Conservation (phyloP, 2,113 vertebrate species). For the Vulpes ferrilata region DNA sequence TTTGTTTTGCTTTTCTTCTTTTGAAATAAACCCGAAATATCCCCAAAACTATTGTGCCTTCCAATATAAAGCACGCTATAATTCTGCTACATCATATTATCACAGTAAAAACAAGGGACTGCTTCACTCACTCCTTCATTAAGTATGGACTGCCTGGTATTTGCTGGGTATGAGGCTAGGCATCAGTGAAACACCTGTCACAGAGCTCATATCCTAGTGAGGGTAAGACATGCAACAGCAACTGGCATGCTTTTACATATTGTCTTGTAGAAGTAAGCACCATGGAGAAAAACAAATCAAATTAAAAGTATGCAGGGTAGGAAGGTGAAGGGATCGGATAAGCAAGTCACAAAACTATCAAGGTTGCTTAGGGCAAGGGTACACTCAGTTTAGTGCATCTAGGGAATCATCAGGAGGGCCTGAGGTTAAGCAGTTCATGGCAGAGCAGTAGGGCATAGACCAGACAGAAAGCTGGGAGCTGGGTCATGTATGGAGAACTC, state of each 20-base stretch:
- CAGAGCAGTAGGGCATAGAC: neutral
- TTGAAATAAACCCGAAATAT: neutral
- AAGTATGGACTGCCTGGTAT: neutral
- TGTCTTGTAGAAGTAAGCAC: neutral
- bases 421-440: neutral
- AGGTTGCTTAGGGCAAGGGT: neutral
- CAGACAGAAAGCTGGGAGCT: neutral
- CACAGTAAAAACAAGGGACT: conserved; percentile 60
- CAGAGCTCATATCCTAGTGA: neutral
- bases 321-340: neutral
- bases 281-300: neutral
- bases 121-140: neutral
- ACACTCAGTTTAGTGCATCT: neutral
- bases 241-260: neutral
- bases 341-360: neutral
- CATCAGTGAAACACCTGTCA: neutral
- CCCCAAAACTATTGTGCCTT: conserved; percentile 29
- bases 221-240: neutral
- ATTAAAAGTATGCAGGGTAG: neutral
- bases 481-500: neutral
- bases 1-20: conserved; percentile 7
- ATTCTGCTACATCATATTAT: conserved; percentile 36
- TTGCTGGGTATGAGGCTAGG: neutral
- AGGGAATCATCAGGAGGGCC: neutral
- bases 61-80: conserved; percentile 30